A percentile compares a stretch with the other conserved stretches of the same genome.
Conservation (phyloP, 2,113 vertebrate genomes). For the Trogon melanurus region DNA sequence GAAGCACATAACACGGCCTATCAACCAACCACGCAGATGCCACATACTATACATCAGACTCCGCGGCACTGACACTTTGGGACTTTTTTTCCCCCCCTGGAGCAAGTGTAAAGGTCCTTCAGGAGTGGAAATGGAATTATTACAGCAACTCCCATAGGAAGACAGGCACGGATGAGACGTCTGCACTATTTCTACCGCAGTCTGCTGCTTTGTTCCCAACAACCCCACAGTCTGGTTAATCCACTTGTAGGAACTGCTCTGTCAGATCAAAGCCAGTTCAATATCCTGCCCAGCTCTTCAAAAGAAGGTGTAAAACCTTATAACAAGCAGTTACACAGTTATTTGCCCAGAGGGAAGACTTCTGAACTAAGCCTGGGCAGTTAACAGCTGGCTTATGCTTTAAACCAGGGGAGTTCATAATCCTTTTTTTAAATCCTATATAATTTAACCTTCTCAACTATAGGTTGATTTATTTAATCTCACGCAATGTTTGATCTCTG, state of each 20-base stretch:
- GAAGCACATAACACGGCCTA: rapidly evolving
- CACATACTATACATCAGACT: rapidly evolving
- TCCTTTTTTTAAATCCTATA: conserved; percentile 39
- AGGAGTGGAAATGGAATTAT: background rate
- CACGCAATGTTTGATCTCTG: conserved; percentile 10
- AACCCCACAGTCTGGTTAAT: background rate
- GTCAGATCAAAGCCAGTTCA: conserved; percentile 49
- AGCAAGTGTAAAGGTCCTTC: background rate
- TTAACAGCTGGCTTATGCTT: conserved; percentile 50
- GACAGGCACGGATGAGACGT: background rate
- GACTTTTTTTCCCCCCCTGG: background rate
- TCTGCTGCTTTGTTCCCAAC: conserved; percentile 6
- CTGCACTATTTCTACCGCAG: background rate
- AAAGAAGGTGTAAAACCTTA: conserved; percentile 39
- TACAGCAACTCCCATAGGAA: background rate
- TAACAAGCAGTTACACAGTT: conserved; percentile 30
- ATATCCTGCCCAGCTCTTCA: conserved; percentile 22
- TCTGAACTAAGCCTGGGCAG: conserved; percentile 36
- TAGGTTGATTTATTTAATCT: conserved; percentile 56
- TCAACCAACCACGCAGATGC: background rate
- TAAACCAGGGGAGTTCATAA: conserved; percentile 22
- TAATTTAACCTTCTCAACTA: conserved; percentile 56
- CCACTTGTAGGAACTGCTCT: conserved; percentile 16
- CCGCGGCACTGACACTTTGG: background rate
- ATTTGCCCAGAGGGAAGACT: conserved; percentile 39